These are phyloP conservation scores for Gambelia wislizenii DNA, from an alignment of 2,797 vertebrate species.

Conservation along the genomic window DNA sequence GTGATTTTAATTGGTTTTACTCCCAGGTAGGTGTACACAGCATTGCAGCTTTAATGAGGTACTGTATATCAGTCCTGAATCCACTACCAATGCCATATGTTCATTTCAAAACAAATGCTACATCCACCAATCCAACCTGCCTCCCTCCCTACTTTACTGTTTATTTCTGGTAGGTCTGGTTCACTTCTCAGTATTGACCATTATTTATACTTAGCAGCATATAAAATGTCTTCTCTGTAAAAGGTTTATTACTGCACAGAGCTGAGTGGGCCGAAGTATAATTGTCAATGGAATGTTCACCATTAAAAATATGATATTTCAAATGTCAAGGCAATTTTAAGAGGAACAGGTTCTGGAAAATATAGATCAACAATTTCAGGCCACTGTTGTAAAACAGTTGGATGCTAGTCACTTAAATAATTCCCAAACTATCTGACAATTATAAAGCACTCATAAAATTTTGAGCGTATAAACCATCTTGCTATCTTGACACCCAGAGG, in stretches of 20 bases:
- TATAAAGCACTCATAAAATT: slow-evolving; percentile 47
- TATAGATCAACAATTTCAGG: slow-evolving; percentile 57
- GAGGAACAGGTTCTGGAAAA: slow-evolving; percentile 56
- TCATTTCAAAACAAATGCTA: slow-evolving; percentile 16
- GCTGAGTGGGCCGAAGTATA: slow-evolving; percentile 60
- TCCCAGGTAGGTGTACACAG: not conserved
- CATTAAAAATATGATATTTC: slow-evolving; percentile 72
- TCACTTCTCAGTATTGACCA: not conserved
- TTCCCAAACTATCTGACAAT: slow-evolving; percentile 48
- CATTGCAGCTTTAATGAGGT: not conserved
- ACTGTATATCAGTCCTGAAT: not conserved
- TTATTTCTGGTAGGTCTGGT: not conserved
- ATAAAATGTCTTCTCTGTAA: slow-evolving; percentile 37
- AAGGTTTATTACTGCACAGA: slow-evolving; percentile 56
- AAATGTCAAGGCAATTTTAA: slow-evolving; percentile 75
- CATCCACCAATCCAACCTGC: no score
- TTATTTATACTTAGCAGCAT: not conserved
- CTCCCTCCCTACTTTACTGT: accelerated
- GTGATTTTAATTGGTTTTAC: not conserved
- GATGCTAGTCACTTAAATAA: slow-evolving; percentile 61
- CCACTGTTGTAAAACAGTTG: slow-evolving; percentile 64
- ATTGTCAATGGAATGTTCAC: slow-evolving; percentile 62
- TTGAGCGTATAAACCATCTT: slow-evolving; percentile 9
- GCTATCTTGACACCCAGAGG: slow-evolving; percentile 50
- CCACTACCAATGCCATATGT: not conserved